Evolutionary conservation across 2,797 vertebrate species (phyloP), one percentile per base, ranked within the genome.

Genomic region (Acanthiza pusilla): DNA sequence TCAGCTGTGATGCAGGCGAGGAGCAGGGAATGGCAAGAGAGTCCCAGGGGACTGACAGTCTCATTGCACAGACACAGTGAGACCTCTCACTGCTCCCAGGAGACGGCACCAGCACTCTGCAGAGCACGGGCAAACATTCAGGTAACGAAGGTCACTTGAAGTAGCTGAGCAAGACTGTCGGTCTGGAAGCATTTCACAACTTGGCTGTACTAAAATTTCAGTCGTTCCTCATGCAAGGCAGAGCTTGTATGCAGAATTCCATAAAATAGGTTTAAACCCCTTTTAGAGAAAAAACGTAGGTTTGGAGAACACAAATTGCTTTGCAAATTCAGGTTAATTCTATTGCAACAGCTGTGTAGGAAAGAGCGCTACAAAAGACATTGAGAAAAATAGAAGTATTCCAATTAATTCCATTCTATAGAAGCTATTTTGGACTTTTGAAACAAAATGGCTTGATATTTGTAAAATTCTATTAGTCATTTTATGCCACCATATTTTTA

Each of bases 1-100:
- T 66, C 29, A 73, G 51, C 63, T 60, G 17, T 0, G 21, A 76
- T 17, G 27, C 0, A 2, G 29, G n/a, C 10, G 80, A 27, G 15
- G 32, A 16, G 10, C 22, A 58, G 29, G 17, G 53, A 62, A 48
- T 0, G 1, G 22, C 0, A 3, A 50, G 26, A 53, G 50, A 62
- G 36, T 5, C 1, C 0, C 30, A 67, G 21, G 12, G 21, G 12
- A 4, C 5, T 23, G 58, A 9, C 9, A 54, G 9, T 6, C 25
- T 76, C n/a, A 4, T 51, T 87, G 26, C 53, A 65, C 29, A 78
- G 25, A 11, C 67, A 38, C 40, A 60, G 25, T 1, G 2, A 78
- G 55, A 62, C 11, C 18, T 85, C 30, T 32, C 54, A 2, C 16
- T 71, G 38, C 54, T 61, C 50, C 40, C 43, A 62, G 54, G 23